These are phyloP conservation scores for Tolmerus cingulatus DNA, from an alignment of 2,888 invertebrate genomes.

Conservation along the genomic window DNA sequence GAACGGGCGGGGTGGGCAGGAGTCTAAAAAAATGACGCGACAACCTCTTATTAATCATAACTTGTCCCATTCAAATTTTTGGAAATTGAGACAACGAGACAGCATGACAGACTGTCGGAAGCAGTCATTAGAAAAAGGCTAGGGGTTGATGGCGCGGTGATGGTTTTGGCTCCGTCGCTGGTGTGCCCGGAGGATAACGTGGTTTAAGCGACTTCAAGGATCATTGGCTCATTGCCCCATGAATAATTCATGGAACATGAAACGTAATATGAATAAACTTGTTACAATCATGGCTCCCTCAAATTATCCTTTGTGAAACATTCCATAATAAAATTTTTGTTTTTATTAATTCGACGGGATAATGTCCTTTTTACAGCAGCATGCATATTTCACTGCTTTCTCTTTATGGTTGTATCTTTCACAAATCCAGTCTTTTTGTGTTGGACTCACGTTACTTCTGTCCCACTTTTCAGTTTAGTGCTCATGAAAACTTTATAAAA, in stretches of 20 bases:
- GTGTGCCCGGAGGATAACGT: constrained; percentile 31
- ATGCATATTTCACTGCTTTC: background rate
- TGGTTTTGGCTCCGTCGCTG: background rate
- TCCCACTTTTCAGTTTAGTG: background rate
- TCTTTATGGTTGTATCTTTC: background rate
- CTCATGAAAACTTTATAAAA: background rate
- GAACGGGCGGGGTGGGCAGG: background rate
- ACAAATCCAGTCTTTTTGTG: background rate
- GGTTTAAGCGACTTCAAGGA: constrained; percentile 39
- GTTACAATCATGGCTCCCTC: constrained; percentile 33
- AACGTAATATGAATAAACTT: constrained; percentile 35
- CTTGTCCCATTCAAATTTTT: constrained; percentile 42
- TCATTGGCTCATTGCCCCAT: constrained; percentile 34
- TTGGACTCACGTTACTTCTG: background rate
- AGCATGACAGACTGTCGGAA: constrained; percentile 39
- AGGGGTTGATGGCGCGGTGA: background rate
- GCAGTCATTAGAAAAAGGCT: constrained; percentile 30
- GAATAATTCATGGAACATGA: constrained; percentile 39
- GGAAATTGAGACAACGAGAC: constrained; percentile 42
- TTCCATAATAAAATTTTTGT: constrained; percentile 24
- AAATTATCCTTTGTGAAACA: constrained; percentile 25
- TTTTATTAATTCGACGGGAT: background rate
- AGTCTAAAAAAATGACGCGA: constrained; percentile 14
- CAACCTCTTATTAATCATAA: constrained; percentile 42
- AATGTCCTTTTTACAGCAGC: background rate